Base-by-base conservation (phyloP, 2,888 invertebrate genomes). In the Dryadula phaetusa region DNA sequence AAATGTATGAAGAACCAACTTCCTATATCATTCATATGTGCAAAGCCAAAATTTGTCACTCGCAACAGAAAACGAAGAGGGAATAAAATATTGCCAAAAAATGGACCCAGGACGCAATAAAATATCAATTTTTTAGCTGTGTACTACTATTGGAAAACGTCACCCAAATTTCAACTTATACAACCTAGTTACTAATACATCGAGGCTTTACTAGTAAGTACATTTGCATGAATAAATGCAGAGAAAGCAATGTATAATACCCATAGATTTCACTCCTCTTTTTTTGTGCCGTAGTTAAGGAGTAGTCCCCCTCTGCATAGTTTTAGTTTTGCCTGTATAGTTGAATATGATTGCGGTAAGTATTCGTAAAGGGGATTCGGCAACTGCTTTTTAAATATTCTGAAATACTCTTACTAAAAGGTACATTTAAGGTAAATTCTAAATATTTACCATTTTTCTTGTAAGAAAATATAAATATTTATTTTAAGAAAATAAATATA, bases 31-130 rank as follows among this genome's bases (percentile, higher is more conserved):
- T 20, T 58, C 32, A 52, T 64, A 37, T 25, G 42, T 46, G 62
- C 47, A 64, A 25, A 42, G 66, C 66, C 54, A 69, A 66, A 64
- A 65, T 69, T 68, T 42, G 71, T 49, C 64, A 70, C 74, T 66
- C 66, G 76, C 77, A 81, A 80, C 76, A 75, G 77, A 81, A 79
- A 78, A 80, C 80, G 82, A 80, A 82, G 81, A 83, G 82, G 82
- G 85, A 85, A 90, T 91, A 89, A 90, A 87, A 90, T 90, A 91
- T 88, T 79, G 84, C 85, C 79, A 81, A 85, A 84, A 88, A 90
- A 87, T 88, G 88, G 89, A 86, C 85, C 85, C 85, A 77, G 81
- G 78, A 80, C 81, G 90, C 85, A 90, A 92, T 92, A 91, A 90
- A 91, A 92, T 92, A 91, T 88, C 92, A 91, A 90, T 92, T 91